Evolutionary conservation across 1,140 invertebrate genomes (phyloP), one percentile per base, ranked within the genome.

Genomic region (Trinorchestia longiramus): DNA sequence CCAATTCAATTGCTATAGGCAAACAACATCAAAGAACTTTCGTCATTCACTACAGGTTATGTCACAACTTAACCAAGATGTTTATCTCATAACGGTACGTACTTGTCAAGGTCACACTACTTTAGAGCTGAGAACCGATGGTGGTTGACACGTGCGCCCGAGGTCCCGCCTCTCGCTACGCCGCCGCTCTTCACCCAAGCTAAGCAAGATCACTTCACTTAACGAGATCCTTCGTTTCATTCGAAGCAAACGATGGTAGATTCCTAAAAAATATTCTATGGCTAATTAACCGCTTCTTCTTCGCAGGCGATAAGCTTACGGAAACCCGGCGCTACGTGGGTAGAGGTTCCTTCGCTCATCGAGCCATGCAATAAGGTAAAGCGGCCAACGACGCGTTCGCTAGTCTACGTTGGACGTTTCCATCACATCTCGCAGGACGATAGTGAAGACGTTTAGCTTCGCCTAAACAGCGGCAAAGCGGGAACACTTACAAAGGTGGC

Each of bases 401-500:
- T 90, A 42, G n/a, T 42, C 88, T 90, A 90, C 28, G 88, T 17
- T 90, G 88, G 42, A 90, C 23, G 41, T 17, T 42, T 90, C 43
- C 88, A 42, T 41, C 62, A 77, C 11, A 77, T 77, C 62, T 77
- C 62, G 36, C 62, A 77, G 15, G 62, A 77, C 15, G 62, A 77
- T 77, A 77, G 62, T 77, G 62, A 77, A 77, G 62, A 77, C 62
- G 62, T 23, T 77, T 36, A 77, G 62, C 62, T 94, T 44, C 40
- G 92, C 44, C 40, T 15, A 28, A 94, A 47, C 43, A 94, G 43
- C 43, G 92, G 44, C 92, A 94, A n/a, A 94, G 15, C 44, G 40
- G 36, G 92, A 94, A 94, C 92, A 94, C 92, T 94, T 94, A 47
- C 6, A 94, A 94, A 94, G 92, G 92, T 94, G 92, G 92, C 92